Evolutionary conservation across 2,797 vertebrate genomes (phyloP).

Genomic region (Anomalospiza imberbis): DNA sequence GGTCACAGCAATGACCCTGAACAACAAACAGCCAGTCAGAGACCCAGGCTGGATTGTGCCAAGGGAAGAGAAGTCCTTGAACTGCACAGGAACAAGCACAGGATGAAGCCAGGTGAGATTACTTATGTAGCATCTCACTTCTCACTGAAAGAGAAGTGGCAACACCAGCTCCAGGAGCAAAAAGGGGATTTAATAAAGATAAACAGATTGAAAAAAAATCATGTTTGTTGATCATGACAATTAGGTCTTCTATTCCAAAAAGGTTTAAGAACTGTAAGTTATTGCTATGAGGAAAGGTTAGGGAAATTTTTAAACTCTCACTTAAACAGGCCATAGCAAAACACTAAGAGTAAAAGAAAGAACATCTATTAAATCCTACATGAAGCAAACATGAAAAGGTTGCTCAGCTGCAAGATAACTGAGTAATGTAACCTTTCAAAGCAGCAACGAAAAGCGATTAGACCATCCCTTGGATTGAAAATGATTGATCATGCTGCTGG

Average conservation of each 20-base stretch:
- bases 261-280: not conserved
- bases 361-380: conserved; percentile 31
- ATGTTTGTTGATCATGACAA: not conserved
- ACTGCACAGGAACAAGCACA: not conserved
- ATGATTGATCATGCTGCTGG: conserved; percentile 23
- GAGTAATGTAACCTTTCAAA: conserved; percentile 62
- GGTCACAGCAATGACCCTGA: not conserved
- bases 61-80: not conserved
- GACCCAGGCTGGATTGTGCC: not conserved
- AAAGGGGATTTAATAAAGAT: not conserved
- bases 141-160: not conserved
- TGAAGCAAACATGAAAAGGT: conserved; percentile 43
- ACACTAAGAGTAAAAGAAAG: not conserved
- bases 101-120: not conserved
- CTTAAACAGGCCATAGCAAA: not conserved
- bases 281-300: not conserved
- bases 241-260: not conserved
- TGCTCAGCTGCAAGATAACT: conserved; percentile 18
- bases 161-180: not conserved
- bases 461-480: conserved; percentile 31
- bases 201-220: not conserved
- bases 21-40: not conserved
- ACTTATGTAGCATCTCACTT: too few species aligned
- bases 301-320: not conserved
- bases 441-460: conserved; percentile 32